phyloP scores from a whole-genome alignment of 2,797 vertebrate genomes.

The Pantherophis alleghaniensis region DNA sequence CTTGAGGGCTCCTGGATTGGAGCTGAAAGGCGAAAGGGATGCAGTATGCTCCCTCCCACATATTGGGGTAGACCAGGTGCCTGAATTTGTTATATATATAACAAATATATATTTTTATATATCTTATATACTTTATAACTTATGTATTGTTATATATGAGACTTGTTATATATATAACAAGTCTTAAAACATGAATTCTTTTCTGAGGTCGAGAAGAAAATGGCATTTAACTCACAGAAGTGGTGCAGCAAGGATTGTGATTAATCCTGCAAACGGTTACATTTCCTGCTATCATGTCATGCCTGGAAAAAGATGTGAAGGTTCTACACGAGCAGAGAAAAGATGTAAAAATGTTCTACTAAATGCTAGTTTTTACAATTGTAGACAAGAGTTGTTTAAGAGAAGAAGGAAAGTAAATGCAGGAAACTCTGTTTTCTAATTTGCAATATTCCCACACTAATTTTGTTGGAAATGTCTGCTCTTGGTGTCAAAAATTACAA shows the following conservation, averaged over 20 bases:
- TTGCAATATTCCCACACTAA: neutral
- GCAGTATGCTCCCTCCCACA: too few relatives aligned
- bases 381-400: neutral
- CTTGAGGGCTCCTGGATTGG: too few relatives aligned
- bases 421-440: neutral
- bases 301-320: neutral
- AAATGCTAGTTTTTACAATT: neutral
- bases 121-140: too few relatives aligned
- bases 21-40: too few relatives aligned
- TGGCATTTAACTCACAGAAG: conserved; percentile 29
- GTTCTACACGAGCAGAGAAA: neutral
- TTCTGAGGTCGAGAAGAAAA: conserved; percentile 31
- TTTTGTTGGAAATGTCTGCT: neutral
- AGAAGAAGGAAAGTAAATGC: neutral
- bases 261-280: conserved; percentile 34
- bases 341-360: neutral
- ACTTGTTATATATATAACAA: neutral
- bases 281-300: neutral
- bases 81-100: too few relatives aligned
- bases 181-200: conserved; percentile 37
- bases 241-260: conserved; percentile 6
- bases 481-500: neutral
- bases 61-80: too few relatives aligned
- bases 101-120: too few relatives aligned
- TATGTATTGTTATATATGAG: too few relatives aligned